These are phyloP conservation scores for Takifugu flavidus DNA, from an alignment of 2,113 vertebrate species.

Conservation along the genomic window DNA sequence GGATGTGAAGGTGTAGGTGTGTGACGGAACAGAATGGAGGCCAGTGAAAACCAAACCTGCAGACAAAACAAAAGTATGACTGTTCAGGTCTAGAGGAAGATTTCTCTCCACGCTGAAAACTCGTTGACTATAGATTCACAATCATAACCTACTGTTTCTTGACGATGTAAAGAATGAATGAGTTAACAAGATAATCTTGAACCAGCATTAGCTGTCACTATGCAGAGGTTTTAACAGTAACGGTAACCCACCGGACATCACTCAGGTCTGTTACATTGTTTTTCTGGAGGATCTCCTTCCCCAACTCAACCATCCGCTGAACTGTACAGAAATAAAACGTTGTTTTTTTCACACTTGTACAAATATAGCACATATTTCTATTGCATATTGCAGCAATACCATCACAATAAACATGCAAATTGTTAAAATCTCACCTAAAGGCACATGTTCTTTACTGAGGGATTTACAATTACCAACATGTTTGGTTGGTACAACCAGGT, in stretches of 20 bases:
- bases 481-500: constrained; percentile 88
- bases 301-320: constrained; percentile 83
- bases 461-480: constrained; percentile 91
- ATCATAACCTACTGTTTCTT: no score
- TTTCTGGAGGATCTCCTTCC: constrained; percentile 84
- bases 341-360: no score
- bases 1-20: constrained; percentile 92
- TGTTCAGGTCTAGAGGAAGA: neutral
- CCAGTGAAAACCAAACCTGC: constrained; percentile 94
- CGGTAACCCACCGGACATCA: constrained; percentile 82
- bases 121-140: no score
- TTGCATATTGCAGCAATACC: neutral
- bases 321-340: constrained; percentile 71
- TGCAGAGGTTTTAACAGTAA: neutral
- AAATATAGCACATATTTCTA: no score
- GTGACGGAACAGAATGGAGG: constrained; percentile 91
- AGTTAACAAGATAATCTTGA: no score
- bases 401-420: neutral
- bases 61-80: constrained; percentile 32
- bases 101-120: no score
- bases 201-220: neutral
- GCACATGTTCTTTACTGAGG: constrained; percentile 79
- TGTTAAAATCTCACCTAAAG: constrained; percentile 75
- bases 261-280: constrained; percentile 82
- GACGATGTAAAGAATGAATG: no score